Percentiles rank a stretch among this genome's conserved stretches.
Evolutionary conservation across 1,140 invertebrate species (phyloP).

Genomic region (Hyphantria cunea): DNA sequence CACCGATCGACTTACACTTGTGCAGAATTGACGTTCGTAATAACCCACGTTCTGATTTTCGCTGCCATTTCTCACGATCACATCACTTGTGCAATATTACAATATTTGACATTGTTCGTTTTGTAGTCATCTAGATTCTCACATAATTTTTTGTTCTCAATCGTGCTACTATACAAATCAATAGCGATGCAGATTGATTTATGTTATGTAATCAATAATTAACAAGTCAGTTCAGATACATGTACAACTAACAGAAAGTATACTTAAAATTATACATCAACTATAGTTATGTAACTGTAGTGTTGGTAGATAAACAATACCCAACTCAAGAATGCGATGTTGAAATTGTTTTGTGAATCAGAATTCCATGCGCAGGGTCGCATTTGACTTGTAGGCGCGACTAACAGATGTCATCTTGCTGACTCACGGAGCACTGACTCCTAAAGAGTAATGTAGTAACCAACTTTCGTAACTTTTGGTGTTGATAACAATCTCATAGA

Average conservation of each 20-base stretch:
- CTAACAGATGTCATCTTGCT: slow-evolving; percentile 53
- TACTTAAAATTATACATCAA: too few relatives aligned
- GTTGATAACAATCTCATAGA: slow-evolving; percentile 38
- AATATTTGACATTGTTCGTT: slow-evolving; percentile 49
- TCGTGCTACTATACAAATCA: slow-evolving; percentile 39
- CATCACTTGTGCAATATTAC: slow-evolving; percentile 54
- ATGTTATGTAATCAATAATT: slow-evolving; percentile 44
- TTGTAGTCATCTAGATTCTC: slow-evolving; percentile 56
- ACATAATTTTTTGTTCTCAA: slow-evolving; percentile 50
- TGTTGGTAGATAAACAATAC: slow-evolving; percentile 36
- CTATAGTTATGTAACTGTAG: slow-evolving; percentile 26
- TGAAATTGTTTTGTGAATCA: slow-evolving; percentile 65
- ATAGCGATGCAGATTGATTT: slow-evolving; percentile 54
- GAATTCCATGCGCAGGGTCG: slow-evolving; percentile 40
- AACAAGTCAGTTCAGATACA: slow-evolving; percentile 17
- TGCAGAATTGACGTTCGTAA: slow-evolving; percentile 60
- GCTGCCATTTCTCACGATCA: slow-evolving; percentile 61
- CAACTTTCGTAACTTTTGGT: slow-evolving; percentile 44
- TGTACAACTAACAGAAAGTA: background rate
- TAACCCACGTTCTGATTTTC: slow-evolving; percentile 72
- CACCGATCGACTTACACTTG: slow-evolving; percentile 62
- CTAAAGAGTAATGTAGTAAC: slow-evolving; percentile 34
- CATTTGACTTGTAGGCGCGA: slow-evolving; percentile 48
- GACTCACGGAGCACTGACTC: slow-evolving; percentile 54
- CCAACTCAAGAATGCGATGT: slow-evolving; percentile 42